Conservation (phyloP, 1,140 invertebrate genomes). For the Plectrocnemia conspersa region DNA sequence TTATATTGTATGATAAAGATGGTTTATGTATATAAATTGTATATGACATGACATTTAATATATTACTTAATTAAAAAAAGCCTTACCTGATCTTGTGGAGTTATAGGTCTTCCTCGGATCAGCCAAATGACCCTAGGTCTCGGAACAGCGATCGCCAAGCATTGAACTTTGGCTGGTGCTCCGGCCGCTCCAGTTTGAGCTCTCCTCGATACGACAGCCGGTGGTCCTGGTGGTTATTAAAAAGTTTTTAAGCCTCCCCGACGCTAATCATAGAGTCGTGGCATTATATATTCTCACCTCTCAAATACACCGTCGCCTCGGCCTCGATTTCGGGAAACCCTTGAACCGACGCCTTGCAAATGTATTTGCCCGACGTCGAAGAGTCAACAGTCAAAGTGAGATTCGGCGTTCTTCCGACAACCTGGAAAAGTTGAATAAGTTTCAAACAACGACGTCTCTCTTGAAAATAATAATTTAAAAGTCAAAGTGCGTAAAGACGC, state of each 20-base stretch:
- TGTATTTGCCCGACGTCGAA: constrained; percentile 78
- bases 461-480: too few relatives aligned
- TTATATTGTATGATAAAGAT: too few relatives aligned
- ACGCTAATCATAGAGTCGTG: neutral
- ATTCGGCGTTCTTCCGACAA: constrained; percentile 67
- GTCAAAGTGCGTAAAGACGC: too few relatives aligned
- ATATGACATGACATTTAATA: too few relatives aligned
- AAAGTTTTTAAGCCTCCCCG: neutral
- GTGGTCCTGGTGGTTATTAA: constrained; percentile 58
- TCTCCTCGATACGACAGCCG: constrained; percentile 76
- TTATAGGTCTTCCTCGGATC: constrained; percentile 73
- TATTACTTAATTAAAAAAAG: neutral
- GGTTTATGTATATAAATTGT: too few relatives aligned
- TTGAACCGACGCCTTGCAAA: constrained; percentile 78
- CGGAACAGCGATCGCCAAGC: constrained; percentile 83
- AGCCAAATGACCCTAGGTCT: constrained; percentile 82
- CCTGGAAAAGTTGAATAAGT: constrained; percentile 42
- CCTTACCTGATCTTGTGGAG: constrained; percentile 48
- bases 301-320: constrained; percentile 77
- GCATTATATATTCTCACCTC: constrained; percentile 52
- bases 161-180: constrained; percentile 79
- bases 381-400: constrained; percentile 68
- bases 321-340: constrained; percentile 80
- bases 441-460: too few relatives aligned
- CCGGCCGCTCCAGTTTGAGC: constrained; percentile 80